Percentiles rank a stretch among this genome's conserved stretches.
phyloP scores from a whole-genome alignment of 2,113 vertebrate species.

The Acrocephalus arundinaceus region DNA sequence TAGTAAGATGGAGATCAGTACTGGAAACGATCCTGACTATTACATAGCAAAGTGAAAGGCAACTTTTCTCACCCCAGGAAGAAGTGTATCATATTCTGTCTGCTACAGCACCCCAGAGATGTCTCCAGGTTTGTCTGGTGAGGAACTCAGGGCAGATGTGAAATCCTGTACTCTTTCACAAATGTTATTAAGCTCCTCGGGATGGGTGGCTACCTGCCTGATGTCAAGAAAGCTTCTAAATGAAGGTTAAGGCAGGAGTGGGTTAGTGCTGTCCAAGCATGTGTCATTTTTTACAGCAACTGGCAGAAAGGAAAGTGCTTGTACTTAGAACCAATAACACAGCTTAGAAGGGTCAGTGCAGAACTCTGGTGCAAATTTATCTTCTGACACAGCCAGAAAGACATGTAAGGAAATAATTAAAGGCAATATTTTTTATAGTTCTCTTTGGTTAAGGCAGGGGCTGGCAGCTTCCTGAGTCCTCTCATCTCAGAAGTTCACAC shows the following conservation, averaged over 20 bases:
- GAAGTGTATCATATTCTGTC: not conserved
- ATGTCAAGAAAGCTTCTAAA: not conserved
- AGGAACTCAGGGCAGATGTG: not conserved
- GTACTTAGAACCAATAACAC: not conserved
- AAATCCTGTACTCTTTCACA: not conserved
- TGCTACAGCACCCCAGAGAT: not conserved
- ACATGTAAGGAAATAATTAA: not conserved
- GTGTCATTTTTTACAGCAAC: not conserved
- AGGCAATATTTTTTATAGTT: not conserved
- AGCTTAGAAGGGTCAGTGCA: not conserved
- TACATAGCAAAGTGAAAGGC: not conserved
- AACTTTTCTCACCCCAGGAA: not conserved
- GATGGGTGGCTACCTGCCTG: not conserved
- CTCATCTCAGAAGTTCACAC: not conserved
- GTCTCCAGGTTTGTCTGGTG: not conserved
- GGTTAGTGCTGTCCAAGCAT: not conserved
- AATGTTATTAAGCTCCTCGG: not conserved
- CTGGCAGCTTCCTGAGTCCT: not conserved
- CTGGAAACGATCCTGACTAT: not conserved
- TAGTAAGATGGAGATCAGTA: not conserved
- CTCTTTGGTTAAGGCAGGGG: slow-evolving; percentile 36
- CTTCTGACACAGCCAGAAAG: slow-evolving; percentile 8
- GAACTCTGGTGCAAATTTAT: not conserved
- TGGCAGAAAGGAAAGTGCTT: not conserved
- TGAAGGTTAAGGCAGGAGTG: not conserved